Evolutionary conservation across 2,888 invertebrate species (phyloP), one percentile per base, ranked within the genome.

Genomic region (Trissolcus japonicus): DNA sequence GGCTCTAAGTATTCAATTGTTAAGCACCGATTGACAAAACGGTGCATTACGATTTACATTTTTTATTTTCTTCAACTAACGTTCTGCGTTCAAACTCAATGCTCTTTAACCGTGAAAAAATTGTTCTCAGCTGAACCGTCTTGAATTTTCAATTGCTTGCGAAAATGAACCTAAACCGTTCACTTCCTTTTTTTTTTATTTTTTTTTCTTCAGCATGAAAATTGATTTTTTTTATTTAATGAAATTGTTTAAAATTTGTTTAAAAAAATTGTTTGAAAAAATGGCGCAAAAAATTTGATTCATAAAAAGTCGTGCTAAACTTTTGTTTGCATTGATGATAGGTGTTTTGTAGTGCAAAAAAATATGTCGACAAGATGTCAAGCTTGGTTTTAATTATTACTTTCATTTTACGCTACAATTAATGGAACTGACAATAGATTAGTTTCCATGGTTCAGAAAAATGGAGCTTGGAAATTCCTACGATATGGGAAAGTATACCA

Each of bases 21-120:
- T 29, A 29, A 29, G 29, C 4, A 29, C 29, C 29, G 29, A 29
- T 29, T 29, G 29, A 29, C 29, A 29, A 29, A 29, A 29, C 29
- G 50, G 41, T 29, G 13, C 55, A 61, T 60, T 61, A 21, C 13
- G 13, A 21, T 69, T 69, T 40, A 6, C 29, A 29, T 54, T 69
- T 72, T 65, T 56, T 56, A 63, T 41, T 41, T 53, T 54, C 46
- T 51, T 50, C 51, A 14, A 65, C 54, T 53, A 21, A 50, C 48
- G 73, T n/a, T 55, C 53, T 25, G 57, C 17, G 14, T 48, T 51
- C 73, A 66, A 66, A 73, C 73, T 73, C 60, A 16, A 66, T 73
- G 62, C 54, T 73, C 59, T 59, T 61, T 73, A 55, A 73, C 73
- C 73, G 73, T 73, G 66, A 73, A 73, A 65, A 66, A 73, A 54